Conservation (phyloP, 2,888 invertebrate species). For the Polydrusus pterygomalis region DNA sequence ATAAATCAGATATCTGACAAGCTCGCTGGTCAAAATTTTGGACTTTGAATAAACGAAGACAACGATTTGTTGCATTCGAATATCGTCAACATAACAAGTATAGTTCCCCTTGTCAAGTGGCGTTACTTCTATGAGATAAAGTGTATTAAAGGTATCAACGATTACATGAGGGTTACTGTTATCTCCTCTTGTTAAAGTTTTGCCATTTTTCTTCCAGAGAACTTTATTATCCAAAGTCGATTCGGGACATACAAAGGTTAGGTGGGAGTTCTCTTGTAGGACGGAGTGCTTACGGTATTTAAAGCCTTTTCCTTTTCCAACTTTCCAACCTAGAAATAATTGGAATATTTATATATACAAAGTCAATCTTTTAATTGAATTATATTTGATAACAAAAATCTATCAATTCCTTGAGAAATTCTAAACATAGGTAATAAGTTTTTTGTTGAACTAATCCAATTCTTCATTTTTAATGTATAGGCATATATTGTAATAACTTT, state of each 20-base stretch:
- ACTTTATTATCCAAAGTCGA: conserved; percentile 73
- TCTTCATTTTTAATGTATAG: too few species aligned
- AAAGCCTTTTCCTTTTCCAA: conserved; percentile 69
- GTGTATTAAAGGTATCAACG: conserved; percentile 75
- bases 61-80: conserved; percentile 74
- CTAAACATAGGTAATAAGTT: too few species aligned
- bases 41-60: conserved; percentile 74
- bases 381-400: too few species aligned
- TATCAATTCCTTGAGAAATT: too few species aligned
- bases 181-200: conserved; percentile 71
- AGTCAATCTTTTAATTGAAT: too few species aligned
- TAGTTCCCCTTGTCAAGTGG: conserved; percentile 81
- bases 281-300: conserved; percentile 74
- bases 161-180: conserved; percentile 66
- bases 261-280: conserved; percentile 74
- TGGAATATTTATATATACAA: neutral
- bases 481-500: too few species aligned
- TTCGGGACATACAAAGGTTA: conserved; percentile 76
- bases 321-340: conserved; percentile 67
- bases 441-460: too few species aligned
- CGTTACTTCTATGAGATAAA: conserved; percentile 77
- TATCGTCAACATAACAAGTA: conserved; percentile 79
- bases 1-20: conserved; percentile 76
- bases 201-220: conserved; percentile 75
- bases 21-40: conserved; percentile 74